Conservation (phyloP, 2,113 vertebrate genomes). For the Empidonax traillii region DNA sequence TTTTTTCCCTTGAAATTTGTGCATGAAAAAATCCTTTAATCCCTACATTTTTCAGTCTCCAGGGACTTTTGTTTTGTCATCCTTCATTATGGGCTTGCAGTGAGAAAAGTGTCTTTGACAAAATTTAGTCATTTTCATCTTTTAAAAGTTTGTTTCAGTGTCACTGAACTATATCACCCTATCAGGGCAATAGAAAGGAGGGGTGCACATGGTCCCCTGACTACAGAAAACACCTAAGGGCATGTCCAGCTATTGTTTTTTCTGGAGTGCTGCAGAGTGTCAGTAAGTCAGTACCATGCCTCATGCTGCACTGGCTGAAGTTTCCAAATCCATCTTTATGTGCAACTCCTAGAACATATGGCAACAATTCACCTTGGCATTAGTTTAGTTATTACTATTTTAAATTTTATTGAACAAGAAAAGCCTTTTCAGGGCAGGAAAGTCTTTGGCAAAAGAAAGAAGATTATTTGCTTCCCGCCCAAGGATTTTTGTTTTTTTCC, state of each 20-base stretch:
- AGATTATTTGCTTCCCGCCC: not conserved
- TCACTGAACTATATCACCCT: not conserved
- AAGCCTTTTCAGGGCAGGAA: not conserved
- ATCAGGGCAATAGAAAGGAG: not conserved
- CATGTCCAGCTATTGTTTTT: not conserved
- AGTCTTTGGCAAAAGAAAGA: not conserved
- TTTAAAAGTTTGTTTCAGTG: not conserved
- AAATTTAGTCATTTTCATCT: not conserved
- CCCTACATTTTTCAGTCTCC: not conserved
- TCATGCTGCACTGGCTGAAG: not conserved
- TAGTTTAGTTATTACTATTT: conserved; percentile 30
- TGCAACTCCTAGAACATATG: not conserved
- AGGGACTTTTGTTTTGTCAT: not conserved
- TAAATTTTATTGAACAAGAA: conserved; percentile 9
- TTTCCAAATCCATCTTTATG: not conserved
- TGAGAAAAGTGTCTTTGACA: not conserved
- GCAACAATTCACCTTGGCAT: conserved; percentile 39
- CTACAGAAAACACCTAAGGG: not conserved
- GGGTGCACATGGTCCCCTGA: too few species aligned
- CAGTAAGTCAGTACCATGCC: not conserved
- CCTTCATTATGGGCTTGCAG: not conserved
- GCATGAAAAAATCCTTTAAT: not conserved
- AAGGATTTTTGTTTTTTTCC: conserved; percentile 2
- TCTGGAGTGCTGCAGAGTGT: not conserved
- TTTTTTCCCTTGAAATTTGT: not conserved